phyloP scores from a whole-genome alignment of 53 echinoderm and acorn worm species.

The Echinometra lucunter region DNA sequence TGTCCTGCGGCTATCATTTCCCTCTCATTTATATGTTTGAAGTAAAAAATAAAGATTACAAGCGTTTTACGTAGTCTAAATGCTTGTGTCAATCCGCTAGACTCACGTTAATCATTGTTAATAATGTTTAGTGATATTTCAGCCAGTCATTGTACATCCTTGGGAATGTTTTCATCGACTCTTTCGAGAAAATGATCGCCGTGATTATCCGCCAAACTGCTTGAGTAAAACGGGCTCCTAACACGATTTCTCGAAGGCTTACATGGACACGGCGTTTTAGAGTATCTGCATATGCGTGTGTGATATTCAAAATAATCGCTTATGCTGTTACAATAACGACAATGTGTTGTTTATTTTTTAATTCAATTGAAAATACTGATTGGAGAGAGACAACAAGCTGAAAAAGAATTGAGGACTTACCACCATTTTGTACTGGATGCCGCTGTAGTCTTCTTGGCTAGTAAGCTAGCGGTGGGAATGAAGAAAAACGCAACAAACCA shows the following conservation, averaged over 20 bases:
- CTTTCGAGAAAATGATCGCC: background rate
- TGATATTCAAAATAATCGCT: no score
- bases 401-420: conserved; percentile 73
- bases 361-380: no score
- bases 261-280: background rate
- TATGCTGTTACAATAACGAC: no score
- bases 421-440: conserved; percentile 96
- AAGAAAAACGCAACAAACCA: conserved; percentile 92
- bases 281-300: no score
- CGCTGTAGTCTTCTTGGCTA: conserved; percentile 97
- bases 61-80: no score
- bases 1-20: background rate
- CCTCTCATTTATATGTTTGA: background rate
- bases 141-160: background rate
- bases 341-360: no score
- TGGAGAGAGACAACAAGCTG: no score
- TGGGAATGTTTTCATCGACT: background rate
- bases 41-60: no score
- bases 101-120: no score
- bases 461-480: conserved; percentile 90
- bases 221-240: background rate
- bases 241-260: background rate
- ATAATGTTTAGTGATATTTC: no score
- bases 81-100: no score
- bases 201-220: background rate